A percentile compares a stretch with the other conserved stretches of the same genome.
phyloP scores from a whole-genome alignment of 2,113 vertebrate species.

The Perognathus longimembris region DNA sequence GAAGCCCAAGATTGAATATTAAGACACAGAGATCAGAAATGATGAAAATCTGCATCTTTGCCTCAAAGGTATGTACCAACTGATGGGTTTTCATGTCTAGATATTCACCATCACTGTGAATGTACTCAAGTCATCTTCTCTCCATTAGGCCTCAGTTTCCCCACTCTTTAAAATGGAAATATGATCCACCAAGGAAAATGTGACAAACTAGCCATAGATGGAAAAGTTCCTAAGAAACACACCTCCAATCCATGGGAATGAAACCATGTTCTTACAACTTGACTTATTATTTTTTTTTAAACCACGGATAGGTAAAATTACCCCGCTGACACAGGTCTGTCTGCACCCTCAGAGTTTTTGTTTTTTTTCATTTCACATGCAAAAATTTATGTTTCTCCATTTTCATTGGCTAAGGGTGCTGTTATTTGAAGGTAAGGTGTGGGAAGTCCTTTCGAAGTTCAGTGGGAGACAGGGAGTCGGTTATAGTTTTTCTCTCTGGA shows the following conservation, averaged over 20 bases:
- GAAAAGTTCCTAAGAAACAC: not conserved
- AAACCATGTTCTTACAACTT: conserved; percentile 23
- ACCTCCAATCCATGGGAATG: not conserved
- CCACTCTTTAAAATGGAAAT: conserved; percentile 9
- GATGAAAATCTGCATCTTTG: not conserved
- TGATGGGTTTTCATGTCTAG: not conserved
- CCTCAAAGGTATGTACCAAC: not conserved
- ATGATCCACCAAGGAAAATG: not conserved
- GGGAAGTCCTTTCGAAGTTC: conserved; percentile 70
- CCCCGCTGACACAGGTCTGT: conserved; percentile 75
- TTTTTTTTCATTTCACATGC: conserved; percentile 75
- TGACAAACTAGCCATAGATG: not conserved
- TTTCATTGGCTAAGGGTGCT: conserved; percentile 75
- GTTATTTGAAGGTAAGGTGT: conserved; percentile 81
- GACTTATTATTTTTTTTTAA: not conserved
- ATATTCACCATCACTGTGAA: not conserved
- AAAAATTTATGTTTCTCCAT: conserved; percentile 79
- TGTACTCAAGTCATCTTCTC: not conserved
- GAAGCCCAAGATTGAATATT: not conserved
- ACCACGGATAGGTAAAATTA: conserved; percentile 76
- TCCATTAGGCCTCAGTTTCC: not conserved
- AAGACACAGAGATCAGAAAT: not conserved
- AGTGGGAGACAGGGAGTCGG: conserved; percentile 61
- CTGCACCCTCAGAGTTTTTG: conserved; percentile 73
- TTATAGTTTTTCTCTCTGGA: conserved; percentile 74